Evolutionary conservation across 2,888 invertebrate genomes (phyloP).

Genomic region (Dinocampus coccinellae): DNA sequence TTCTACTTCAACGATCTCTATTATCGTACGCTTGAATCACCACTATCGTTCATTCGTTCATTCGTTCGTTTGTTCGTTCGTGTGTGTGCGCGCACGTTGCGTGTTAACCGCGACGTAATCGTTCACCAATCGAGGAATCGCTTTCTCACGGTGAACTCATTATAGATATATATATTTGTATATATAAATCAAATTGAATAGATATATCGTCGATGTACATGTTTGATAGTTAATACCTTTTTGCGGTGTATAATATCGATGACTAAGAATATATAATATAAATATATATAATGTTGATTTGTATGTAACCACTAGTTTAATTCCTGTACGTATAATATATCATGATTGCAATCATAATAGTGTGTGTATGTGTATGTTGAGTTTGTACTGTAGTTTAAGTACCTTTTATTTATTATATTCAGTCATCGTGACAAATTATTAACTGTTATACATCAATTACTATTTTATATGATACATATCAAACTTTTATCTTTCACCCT

Average conservation of each 20-base stretch:
- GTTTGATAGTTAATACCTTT: constrained; percentile 1
- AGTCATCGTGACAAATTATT: constrained; percentile 56
- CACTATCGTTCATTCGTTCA: no score
- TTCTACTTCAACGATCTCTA: constrained; percentile 28
- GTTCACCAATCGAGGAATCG: constrained; percentile 31
- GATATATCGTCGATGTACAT: constrained; percentile 20
- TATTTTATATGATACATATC: neutral
- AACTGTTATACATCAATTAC: constrained; percentile 45
- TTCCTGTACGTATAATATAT: constrained; percentile 6
- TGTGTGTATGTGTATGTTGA: neutral
- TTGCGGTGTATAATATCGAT: constrained; percentile 3
- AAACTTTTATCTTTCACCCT: neutral
- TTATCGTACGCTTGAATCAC: constrained; percentile 24
- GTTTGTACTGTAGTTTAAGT: constrained; percentile 14
- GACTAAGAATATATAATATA: neutral
- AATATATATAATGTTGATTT: neutral
- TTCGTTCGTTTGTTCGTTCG: no score
- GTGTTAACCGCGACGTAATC: constrained; percentile 36
- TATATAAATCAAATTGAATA: neutral
- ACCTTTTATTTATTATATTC: constrained; percentile 25
- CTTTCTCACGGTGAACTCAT: constrained; percentile 27
- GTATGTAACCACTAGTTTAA: neutral
- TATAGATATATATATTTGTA: neutral
- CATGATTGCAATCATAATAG: constrained; percentile 22
- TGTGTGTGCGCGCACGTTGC: constrained; percentile 26